Percentiles rank a stretch among this genome's conserved stretches.
Conservation (phyloP, 2,797 vertebrate genomes). For the Clamator glandarius region DNA sequence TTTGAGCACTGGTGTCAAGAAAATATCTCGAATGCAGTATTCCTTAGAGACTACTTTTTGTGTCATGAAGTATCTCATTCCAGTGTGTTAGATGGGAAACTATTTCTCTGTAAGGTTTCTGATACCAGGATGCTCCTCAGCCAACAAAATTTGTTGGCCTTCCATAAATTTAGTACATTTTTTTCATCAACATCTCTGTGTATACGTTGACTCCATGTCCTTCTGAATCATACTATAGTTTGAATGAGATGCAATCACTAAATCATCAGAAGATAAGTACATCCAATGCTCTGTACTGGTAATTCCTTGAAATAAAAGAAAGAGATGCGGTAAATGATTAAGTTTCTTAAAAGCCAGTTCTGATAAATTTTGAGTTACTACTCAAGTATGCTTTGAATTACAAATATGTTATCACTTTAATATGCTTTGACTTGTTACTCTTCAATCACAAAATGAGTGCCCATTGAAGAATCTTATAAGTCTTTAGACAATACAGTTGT, state of each 20-base stretch:
- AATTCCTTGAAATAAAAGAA: not conserved
- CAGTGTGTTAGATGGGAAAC: not conserved
- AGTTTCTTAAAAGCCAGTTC: not conserved
- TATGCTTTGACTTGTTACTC: not conserved
- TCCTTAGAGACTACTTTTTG: slow-evolving; percentile 24
- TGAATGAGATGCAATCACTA: not conserved
- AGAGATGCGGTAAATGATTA: not conserved
- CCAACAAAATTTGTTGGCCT: not conserved
- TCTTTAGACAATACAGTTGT: not conserved
- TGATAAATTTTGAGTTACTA: not conserved
- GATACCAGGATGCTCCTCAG: not conserved
- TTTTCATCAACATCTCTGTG: not conserved
- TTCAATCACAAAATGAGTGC: not conserved
- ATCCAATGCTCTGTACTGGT: not conserved
- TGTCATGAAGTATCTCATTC: slow-evolving; percentile 16
- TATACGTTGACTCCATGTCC: not conserved
- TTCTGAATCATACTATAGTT: not conserved
- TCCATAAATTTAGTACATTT: not conserved
- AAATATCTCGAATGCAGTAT: slow-evolving; percentile 30
- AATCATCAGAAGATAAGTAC: not conserved
- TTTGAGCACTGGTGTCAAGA: slow-evolving; percentile 25
- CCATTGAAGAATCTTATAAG: not conserved
- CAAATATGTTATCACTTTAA: not conserved
- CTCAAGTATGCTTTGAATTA: not conserved
- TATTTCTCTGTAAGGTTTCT: not conserved